Percentiles rank a stretch among this genome's conserved stretches.
These are phyloP conservation scores for Larimichthys crocea DNA, from an alignment of 2,113 vertebrate genomes.

Conservation along the genomic window DNA sequence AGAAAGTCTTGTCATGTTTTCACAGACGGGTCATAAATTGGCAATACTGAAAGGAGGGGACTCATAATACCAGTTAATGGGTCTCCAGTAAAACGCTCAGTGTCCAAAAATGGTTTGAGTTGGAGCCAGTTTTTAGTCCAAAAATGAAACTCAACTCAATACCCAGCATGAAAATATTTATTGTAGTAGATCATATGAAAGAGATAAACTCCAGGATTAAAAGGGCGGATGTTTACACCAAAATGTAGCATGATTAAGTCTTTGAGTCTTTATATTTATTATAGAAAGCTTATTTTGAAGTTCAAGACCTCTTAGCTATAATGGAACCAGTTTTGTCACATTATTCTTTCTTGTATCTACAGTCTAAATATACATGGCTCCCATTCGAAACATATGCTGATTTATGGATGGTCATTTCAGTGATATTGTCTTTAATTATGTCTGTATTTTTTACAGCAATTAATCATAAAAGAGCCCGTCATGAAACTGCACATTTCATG, in stretches of 20 bases:
- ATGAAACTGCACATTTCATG: not conserved
- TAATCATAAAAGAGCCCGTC: not conserved
- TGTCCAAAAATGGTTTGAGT: constrained; percentile 41
- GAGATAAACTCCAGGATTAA: constrained; percentile 23
- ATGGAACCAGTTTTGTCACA: constrained; percentile 35
- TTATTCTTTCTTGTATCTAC: constrained; percentile 39
- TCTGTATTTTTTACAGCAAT: constrained; percentile 8
- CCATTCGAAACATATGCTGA: constrained; percentile 36
- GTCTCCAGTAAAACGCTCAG: constrained; percentile 49
- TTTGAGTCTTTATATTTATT: constrained; percentile 32
- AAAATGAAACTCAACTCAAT: constrained; percentile 9
- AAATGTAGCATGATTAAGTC: not conserved
- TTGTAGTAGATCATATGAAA: constrained; percentile 20
- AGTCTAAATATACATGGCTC: constrained; percentile 28
- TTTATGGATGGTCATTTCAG: constrained; percentile 17
- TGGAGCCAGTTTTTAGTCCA: constrained; percentile 12
- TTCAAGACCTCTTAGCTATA: constrained; percentile 32
- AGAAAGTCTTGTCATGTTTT: constrained; percentile 70
- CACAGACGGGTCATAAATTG: constrained; percentile 74
- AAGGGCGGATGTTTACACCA: constrained; percentile 33
- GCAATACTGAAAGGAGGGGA: constrained; percentile 45
- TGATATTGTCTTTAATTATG: constrained; percentile 7
- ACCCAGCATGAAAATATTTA: constrained; percentile 27
- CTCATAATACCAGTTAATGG: constrained; percentile 63
- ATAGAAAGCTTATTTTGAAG: constrained; percentile 36